A percentile compares a stretch with the other conserved stretches of the same genome.
Conservation (phyloP, 2,113 vertebrate genomes). For the Cynopterus brachyotis region DNA sequence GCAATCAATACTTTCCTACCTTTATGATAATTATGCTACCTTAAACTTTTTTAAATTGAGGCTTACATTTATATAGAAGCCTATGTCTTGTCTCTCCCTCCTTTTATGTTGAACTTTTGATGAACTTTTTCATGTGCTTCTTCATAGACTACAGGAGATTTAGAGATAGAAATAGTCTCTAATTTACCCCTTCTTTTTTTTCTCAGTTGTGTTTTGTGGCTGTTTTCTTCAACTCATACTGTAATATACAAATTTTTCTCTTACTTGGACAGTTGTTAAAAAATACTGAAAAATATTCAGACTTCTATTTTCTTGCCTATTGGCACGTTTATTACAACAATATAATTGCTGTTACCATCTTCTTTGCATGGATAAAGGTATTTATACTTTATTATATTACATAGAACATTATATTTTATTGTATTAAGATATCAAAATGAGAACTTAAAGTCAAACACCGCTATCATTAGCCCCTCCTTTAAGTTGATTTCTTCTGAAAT, state of each 20-base stretch:
- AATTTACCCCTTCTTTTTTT: conserved; percentile 57
- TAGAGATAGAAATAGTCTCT: conserved; percentile 26
- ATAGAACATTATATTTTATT: neutral
- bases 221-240: conserved; percentile 74
- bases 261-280: conserved; percentile 78
- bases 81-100: neutral
- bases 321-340: conserved; percentile 79
- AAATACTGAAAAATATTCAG: conserved; percentile 68
- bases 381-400: conserved; percentile 17
- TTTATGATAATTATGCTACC: neutral
- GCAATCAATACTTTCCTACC: neutral
- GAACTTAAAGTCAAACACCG: neutral
- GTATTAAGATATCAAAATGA: neutral
- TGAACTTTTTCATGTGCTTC: conserved; percentile 22
- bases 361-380: conserved; percentile 84
- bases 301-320: conserved; percentile 81
- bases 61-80: neutral
- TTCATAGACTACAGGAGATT: conserved; percentile 4
- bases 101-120: neutral
- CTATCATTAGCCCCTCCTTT: neutral
- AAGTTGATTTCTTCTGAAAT: conserved; percentile 47
- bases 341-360: conserved; percentile 79
- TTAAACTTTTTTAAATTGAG: neutral
- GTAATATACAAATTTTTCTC: conserved; percentile 61
- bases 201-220: conserved; percentile 78